phyloP scores from a whole-genome alignment of 2,888 invertebrate genomes.

The Isoperla grammatica region DNA sequence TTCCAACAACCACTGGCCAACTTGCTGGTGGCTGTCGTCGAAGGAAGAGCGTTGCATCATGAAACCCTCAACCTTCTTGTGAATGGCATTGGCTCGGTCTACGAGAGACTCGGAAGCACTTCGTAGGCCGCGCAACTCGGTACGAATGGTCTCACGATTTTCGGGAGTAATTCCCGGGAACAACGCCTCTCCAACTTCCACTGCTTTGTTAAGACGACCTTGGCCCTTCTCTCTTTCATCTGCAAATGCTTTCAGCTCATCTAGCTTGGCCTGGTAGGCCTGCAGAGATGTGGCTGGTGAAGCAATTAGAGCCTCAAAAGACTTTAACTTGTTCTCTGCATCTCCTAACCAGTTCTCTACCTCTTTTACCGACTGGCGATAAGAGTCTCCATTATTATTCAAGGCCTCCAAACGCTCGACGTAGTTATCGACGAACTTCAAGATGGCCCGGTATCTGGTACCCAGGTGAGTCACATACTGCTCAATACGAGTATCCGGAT shows the following conservation, averaged over 20 bases:
- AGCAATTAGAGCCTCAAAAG: constrained; percentile 59
- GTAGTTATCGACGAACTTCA: constrained; percentile 64
- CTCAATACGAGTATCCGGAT: constrained; percentile 76
- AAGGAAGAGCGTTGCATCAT: constrained; percentile 88
- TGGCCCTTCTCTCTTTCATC: constrained; percentile 76
- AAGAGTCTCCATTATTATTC: constrained; percentile 62
- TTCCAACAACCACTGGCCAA: constrained; percentile 81
- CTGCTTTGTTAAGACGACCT: constrained; percentile 66
- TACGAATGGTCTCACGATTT: constrained; percentile 77
- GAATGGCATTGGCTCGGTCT: constrained; percentile 75
- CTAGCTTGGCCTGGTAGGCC: constrained; percentile 60
- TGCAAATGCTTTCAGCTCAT: constrained; percentile 66
- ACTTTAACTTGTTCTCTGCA: constrained; percentile 64
- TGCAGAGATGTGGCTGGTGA: constrained; percentile 66
- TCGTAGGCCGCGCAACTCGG: constrained; percentile 72
- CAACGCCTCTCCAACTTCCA: constrained; percentile 82
- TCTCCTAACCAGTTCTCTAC: constrained; percentile 75
- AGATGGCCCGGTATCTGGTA: constrained; percentile 66
- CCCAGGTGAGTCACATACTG: constrained; percentile 75
- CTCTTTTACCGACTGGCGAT: constrained; percentile 58
- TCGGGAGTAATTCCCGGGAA: constrained; percentile 83
- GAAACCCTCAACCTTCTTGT: constrained; percentile 82
- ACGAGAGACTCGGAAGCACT: constrained; percentile 78
- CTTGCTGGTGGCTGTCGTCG: constrained; percentile 83
- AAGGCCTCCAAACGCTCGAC: constrained; percentile 66